A percentile compares a stretch with the other conserved stretches of the same genome.
Conservation (phyloP, 2,113 vertebrate species). For the Ptilorrhoa leucosticta region DNA sequence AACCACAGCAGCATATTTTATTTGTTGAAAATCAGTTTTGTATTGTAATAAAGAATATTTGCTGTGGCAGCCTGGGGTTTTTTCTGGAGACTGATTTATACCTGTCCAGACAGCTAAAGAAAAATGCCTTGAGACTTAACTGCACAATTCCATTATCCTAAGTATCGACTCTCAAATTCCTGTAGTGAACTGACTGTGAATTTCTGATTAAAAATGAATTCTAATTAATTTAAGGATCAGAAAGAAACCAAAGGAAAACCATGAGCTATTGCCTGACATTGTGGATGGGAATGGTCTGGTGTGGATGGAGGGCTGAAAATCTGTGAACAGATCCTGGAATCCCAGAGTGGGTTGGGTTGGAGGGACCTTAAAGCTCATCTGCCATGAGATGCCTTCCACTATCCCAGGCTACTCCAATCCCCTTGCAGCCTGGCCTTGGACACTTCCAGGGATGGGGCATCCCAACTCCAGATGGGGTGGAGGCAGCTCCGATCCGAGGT, state of each 20-base stretch:
- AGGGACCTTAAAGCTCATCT: neutral
- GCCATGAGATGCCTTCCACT: neutral
- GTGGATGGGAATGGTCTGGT: neutral
- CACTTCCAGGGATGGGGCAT: neutral
- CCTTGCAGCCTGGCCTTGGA: neutral
- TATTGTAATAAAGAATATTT: slow-evolving; percentile 45
- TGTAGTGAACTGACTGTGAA: neutral
- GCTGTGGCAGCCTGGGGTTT: neutral
- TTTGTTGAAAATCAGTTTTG: slow-evolving; percentile 44
- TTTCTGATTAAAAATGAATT: slow-evolving; percentile 7
- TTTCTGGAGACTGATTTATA: slow-evolving; percentile 15
- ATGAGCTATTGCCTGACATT: rapidly evolving
- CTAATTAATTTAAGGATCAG: neutral
- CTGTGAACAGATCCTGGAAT: neutral
- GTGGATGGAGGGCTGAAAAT: neutral
- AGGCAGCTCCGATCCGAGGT: neutral
- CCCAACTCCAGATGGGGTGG: neutral
- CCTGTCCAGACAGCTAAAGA: slow-evolving; percentile 20
- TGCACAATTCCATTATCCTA: neutral
- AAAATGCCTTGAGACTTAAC: slow-evolving; percentile 8
- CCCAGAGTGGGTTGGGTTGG: neutral
- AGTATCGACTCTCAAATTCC: neutral
- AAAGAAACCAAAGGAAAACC: neutral
- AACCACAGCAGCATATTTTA: slow-evolving; percentile 49
- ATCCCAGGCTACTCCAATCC: neutral